phyloP scores from a whole-genome alignment of 2,113 vertebrate species.

The Thinocorus orbignyianus region DNA sequence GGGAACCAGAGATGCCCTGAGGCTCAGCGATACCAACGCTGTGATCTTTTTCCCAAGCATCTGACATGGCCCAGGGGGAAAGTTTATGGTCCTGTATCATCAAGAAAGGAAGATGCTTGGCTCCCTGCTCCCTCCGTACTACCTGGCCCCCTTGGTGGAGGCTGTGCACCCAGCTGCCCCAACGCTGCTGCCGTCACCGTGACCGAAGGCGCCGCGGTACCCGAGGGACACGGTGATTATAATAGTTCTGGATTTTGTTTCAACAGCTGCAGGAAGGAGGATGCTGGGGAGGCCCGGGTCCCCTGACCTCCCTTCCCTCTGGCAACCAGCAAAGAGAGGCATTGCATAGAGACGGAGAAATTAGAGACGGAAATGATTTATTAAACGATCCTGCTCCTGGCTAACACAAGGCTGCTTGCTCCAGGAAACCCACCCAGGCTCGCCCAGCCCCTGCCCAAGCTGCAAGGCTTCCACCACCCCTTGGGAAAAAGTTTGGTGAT shows the following conservation, averaged over 20 bases:
- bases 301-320: conserved; percentile 62
- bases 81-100: no score
- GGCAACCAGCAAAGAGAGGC: conserved; percentile 1
- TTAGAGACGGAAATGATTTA: conserved; percentile 55
- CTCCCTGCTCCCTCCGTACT: fast-evolving
- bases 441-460: not conserved
- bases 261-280: conserved; percentile 69
- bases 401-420: not conserved
- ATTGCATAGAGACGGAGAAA: not conserved
- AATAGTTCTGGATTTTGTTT: conserved; percentile 45
- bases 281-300: conserved; percentile 33
- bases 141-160: not conserved
- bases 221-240: not conserved
- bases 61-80: not conserved
- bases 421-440: conserved; percentile 10
- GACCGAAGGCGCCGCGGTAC: fast-evolving
- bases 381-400: conserved; percentile 37
- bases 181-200: fast-evolving
- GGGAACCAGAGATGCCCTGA: not conserved
- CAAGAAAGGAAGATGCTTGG: fast-evolving
- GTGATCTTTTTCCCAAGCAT: not conserved
- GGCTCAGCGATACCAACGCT: fast-evolving
- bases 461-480: not conserved
- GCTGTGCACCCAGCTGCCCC: fast-evolving
- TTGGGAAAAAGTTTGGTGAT: not conserved